Evolutionary conservation across 2,888 invertebrate species (phyloP).

Genomic region (Rhamphomyia laevipes): DNA sequence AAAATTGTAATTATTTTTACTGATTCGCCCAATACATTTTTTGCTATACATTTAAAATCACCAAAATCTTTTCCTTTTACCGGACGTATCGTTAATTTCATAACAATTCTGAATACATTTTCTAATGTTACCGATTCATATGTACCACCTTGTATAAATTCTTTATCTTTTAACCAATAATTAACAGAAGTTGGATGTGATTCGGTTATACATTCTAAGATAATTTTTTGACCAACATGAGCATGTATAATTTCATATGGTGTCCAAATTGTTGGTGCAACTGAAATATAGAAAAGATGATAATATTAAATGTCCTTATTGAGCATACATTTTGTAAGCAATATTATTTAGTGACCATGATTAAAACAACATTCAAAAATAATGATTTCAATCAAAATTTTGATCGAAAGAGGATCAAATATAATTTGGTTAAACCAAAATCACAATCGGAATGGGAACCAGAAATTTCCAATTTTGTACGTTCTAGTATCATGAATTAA

Average conservation of each 20-base stretch:
- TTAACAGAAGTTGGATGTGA: slow-evolving; percentile 34
- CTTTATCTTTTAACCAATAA: slow-evolving; percentile 35
- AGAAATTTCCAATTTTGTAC: too few species aligned
- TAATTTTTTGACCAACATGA: slow-evolving; percentile 30
- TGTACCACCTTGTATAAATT: slow-evolving; percentile 31
- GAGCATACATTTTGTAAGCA: neutral
- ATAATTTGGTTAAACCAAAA: too few species aligned
- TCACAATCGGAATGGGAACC: too few species aligned
- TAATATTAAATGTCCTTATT: neutral
- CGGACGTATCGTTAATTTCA: slow-evolving; percentile 57
- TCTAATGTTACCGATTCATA: slow-evolving; percentile 47
- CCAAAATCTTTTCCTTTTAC: slow-evolving; percentile 58
- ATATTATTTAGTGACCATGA: neutral
- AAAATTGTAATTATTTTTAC: slow-evolving; percentile 25
- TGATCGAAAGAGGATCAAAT: too few species aligned
- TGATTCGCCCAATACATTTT: slow-evolving; percentile 63
- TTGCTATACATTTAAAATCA: slow-evolving; percentile 68
- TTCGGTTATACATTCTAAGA: slow-evolving; percentile 33
- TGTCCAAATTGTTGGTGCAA: slow-evolving; percentile 33
- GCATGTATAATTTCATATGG: slow-evolving; percentile 32
- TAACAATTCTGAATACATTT: slow-evolving; percentile 62
- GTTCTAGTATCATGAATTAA: too few species aligned
- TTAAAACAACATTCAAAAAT: neutral
- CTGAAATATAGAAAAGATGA: slow-evolving; percentile 18
- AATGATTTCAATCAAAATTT: neutral